Base-by-base conservation (phyloP, 1,140 invertebrate genomes). In the Babylonia areolata region DNA sequence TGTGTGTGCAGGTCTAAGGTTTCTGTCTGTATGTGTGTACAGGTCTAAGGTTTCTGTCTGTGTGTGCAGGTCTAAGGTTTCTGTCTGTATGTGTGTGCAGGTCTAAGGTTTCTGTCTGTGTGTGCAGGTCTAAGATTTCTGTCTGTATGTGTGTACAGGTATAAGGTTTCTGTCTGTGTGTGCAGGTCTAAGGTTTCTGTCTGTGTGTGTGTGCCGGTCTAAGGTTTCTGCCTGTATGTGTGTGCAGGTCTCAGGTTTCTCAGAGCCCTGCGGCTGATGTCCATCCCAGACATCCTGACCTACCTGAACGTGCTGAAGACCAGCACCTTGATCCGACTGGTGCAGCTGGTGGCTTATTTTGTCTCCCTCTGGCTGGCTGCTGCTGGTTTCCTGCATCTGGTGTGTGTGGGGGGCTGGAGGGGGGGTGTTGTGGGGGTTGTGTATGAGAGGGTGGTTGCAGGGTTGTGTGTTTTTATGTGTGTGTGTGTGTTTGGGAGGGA, bases 181-280 rank as follows among this genome's bases (percentile, higher is more conserved):
- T 37, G 20, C 46, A 51, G 46, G 46, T 6, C 46, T 11, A 20
- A 51, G 46, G 77, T 79, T 17, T 37, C 17, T 79, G 37, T 79
- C n/a, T 51, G 37, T 80, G 11, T 46, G 40, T 80, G 40, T 46
- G 2, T 80, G 78, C 12, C 6, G 23, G 37, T 46, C 6, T n/a
- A 33, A 75, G 9, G 5, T 28, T 33, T 39, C 12, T 46, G 12
- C 42, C 64, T 37, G 51, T 40, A 54, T 85, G 35, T 89, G 51
- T 86, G 89, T 90, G 79, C 95, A 98, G 98, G 99, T 95, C 96
- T 99, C 95, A 97, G 99, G 95, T 99, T 99, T 96, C 96, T 99
- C 93, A 97, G 99, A 96, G 99, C 99, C 94, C 96, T 99, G 94
- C 97, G 99, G 95, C 96, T 99, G 95, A 99, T 99, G 98, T 99